Evolutionary conservation across 2,797 vertebrate species (phyloP), one percentile per base, ranked within the genome.

Genomic region (Rhincodon typus): DNA sequence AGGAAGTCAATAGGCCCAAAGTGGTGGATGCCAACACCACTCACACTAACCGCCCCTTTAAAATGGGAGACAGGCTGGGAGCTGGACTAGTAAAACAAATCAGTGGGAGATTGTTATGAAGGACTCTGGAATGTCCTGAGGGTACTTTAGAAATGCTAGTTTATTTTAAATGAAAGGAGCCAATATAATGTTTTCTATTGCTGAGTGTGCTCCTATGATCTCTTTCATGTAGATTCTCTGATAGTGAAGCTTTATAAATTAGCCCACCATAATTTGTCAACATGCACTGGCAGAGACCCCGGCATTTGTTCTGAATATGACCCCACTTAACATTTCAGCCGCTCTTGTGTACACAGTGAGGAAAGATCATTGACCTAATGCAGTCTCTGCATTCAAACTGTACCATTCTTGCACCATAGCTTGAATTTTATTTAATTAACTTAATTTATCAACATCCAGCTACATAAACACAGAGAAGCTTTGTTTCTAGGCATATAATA

Each of bases 341-440:
- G 46, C 42, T 84, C 82, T 84, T 46, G 82, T 46, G 79, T 84
- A 46, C 42, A 21, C 79, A 46, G 38, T 46, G 42, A 46, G 46
- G 42, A 46, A 84, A 84, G 42, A 21, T 84, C 38, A 42, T 42
- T 84, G 42, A 46, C 19, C 79, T 46, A 4, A 19, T 46, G 42
- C 8, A 21, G 21, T 25, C 82, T 42, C 42, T 46, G 42, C 38
- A 42, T 2, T 46, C 82, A 6, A 46, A 46, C 8, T 84, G 42
- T 84, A 8, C 42, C 42, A 19, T 84, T 46, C 82, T 46, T 25
- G 21, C 42, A 23, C 42, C 21, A 23, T 23, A 21, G 42, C 21
- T 42, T 84, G 82, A 46, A 84, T 84, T 5, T 84, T 84, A 84
- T 84, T 84, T 84, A 84, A 84, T 84, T 84, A 84, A 84, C 42